These are phyloP conservation scores for Drosophila azteca DNA, from an alignment of 1,140 invertebrate genomes.

Conservation along the genomic window DNA sequence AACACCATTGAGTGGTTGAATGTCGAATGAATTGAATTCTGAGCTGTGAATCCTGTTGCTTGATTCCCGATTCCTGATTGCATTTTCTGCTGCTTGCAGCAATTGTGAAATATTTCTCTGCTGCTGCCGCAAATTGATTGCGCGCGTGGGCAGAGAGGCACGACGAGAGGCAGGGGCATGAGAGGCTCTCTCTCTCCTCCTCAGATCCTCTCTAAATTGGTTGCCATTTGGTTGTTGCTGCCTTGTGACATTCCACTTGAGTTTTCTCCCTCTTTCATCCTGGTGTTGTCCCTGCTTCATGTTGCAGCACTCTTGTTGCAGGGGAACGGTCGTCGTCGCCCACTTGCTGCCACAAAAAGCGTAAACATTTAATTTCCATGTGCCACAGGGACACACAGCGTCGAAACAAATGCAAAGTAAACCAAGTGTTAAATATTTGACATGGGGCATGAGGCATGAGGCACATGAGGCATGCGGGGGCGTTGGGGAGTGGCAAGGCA, in stretches of 20 bases:
- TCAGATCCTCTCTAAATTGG: constrained; percentile 30
- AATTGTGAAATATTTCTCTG: constrained; percentile 59
- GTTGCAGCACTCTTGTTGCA: constrained; percentile 25
- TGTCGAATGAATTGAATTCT: constrained; percentile 25
- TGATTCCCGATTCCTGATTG: constrained; percentile 58
- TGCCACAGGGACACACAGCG: constrained; percentile 34
- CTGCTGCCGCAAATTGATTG: constrained; percentile 52
- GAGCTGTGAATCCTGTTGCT: background rate
- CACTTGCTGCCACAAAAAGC: constrained; percentile 78
- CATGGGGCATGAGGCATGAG: constrained; percentile 10
- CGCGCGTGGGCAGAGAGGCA: constrained; percentile 51
- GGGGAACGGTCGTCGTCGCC: constrained; percentile 35
- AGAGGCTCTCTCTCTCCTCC: no score
- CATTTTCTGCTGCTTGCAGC: constrained; percentile 41
- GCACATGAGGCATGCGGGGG: background rate
- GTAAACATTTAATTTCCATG: constrained; percentile 81
- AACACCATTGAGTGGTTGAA: no score
- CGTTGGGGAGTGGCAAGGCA: constrained; percentile 26
- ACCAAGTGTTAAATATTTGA: constrained; percentile 82
- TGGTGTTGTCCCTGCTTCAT: constrained; percentile 9
- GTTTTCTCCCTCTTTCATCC: background rate
- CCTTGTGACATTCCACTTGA: constrained; percentile 44
- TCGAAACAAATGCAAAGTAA: constrained; percentile 65
- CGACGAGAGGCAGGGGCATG: no score
- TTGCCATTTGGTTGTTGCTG: constrained; percentile 52